A percentile compares a stretch with the other conserved stretches of the same genome.
Conservation (phyloP, 2,797 vertebrate species). For the Columba guinea region DNA sequence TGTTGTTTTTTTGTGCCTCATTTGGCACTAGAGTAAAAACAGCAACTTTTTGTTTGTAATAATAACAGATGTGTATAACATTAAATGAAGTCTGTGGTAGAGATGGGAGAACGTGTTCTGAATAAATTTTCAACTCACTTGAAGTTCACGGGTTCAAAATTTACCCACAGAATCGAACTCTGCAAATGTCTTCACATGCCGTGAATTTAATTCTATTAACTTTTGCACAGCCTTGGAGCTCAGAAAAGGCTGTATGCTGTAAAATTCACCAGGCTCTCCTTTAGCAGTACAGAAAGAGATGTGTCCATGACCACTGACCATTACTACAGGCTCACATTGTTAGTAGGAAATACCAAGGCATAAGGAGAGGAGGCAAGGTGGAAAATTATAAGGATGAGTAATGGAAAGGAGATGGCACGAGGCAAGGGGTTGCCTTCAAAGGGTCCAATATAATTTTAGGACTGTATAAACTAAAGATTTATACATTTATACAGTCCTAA, state of each 20-base stretch:
- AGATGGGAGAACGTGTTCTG: constrained; percentile 52
- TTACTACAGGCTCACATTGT: neutral
- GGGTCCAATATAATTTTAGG: too few species aligned
- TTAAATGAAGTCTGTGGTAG: constrained; percentile 70
- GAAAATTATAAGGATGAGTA: neutral
- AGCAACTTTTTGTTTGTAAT: constrained; percentile 79
- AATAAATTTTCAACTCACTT: constrained; percentile 72
- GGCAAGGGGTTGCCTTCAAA: neutral
- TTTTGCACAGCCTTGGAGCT: constrained; percentile 1
- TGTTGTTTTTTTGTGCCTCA: constrained; percentile 78
- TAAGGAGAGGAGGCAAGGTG: neutral
- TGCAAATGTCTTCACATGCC: constrained; percentile 11
- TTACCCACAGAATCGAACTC: neutral
- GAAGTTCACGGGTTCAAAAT: constrained; percentile 63
- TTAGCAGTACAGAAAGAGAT: neutral
- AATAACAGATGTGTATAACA: constrained; percentile 82
- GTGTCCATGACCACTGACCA: neutral
- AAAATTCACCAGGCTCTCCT: neutral
- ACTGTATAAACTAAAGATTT: too few species aligned
- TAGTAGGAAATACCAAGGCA: neutral
- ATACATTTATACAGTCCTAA: too few species aligned
- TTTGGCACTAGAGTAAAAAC: constrained; percentile 75
- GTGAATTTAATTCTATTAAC: neutral
- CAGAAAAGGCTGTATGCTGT: neutral
- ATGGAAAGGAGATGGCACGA: neutral